Conservation (phyloP, 1,140 invertebrate species). For the Drosophila serrata region DNA sequence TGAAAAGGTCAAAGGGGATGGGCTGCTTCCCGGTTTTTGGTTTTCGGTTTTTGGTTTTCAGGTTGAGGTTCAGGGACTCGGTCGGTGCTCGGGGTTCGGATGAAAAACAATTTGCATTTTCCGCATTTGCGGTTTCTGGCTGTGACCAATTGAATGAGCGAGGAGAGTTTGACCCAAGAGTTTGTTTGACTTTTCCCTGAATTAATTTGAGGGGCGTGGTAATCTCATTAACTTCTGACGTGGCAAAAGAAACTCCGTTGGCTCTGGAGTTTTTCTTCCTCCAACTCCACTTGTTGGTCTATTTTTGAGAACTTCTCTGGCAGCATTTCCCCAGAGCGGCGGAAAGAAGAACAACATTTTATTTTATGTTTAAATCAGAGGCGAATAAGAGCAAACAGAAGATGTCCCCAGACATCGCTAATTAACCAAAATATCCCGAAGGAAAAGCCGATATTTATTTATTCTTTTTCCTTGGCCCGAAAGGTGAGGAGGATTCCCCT, state of each 20-base stretch:
- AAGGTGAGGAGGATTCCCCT: conserved; percentile 46
- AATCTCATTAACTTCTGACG: conserved; percentile 70
- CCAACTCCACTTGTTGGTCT: conserved; percentile 25
- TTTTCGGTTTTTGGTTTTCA: conserved; percentile 7
- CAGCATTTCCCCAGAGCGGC: conserved; percentile 59
- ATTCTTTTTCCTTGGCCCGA: conserved; percentile 8
- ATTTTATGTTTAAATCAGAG: conserved; percentile 64
- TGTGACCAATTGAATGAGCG: conserved; percentile 22
- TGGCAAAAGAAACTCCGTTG: conserved; percentile 18
- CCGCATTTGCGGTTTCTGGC: conserved; percentile 72
- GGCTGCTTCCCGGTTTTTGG: background rate
- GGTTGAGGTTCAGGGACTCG: background rate
- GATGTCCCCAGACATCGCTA: conserved; percentile 69
- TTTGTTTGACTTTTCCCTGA: conserved; percentile 64
- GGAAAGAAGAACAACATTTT: conserved; percentile 6
- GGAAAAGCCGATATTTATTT: conserved; percentile 27
- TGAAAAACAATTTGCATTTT: conserved; percentile 79
- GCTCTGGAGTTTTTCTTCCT: background rate
- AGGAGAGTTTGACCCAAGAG: conserved; percentile 1
- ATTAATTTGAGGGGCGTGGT: conserved; percentile 77
- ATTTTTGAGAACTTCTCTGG: conserved; percentile 50
- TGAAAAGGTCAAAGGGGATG: conserved; percentile 43
- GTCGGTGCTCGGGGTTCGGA: conserved; percentile 21
- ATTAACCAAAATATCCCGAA: conserved; percentile 70
- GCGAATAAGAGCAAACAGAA: conserved; percentile 50